These are phyloP conservation scores for Platyrinchus mystaceus DNA, from an alignment of 2,797 vertebrate species.

Conservation along the genomic window DNA sequence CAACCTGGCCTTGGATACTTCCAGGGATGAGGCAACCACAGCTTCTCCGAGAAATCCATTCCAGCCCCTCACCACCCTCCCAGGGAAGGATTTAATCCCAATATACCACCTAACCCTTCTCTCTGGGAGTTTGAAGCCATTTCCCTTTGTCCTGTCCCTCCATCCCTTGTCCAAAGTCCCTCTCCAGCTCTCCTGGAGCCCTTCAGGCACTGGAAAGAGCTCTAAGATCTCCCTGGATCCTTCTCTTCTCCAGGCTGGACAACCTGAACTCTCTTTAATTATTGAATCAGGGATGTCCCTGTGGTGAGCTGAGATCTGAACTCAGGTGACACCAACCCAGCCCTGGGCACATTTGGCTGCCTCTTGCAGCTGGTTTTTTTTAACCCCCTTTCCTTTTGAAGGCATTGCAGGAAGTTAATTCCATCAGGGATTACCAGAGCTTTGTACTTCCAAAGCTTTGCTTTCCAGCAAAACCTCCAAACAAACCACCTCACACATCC, in stretches of 20 bases:
- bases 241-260: neutral
- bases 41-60: neutral
- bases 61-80: neutral
- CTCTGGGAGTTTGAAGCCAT: neutral
- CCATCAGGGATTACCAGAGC: neutral
- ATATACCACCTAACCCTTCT: too few species aligned
- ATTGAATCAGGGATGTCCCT: neutral
- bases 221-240: neutral
- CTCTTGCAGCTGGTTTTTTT: neutral
- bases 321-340: neutral
- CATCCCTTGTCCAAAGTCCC: neutral
- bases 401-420: neutral
- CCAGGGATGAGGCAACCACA: neutral
- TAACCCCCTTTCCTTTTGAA: neutral
- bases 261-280: neutral
- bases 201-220: neutral
- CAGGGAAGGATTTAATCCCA: neutral
- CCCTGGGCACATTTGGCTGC: neutral
- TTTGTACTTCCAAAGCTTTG: neutral
- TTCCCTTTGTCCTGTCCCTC: neutral
- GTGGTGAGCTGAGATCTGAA: neutral
- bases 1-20: fast-evolving
- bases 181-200: neutral
- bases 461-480: neutral
- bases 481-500: neutral